Evolutionary conservation across 2,888 invertebrate genomes (phyloP).

Genomic region (Sinohyriopsis cumingii): DNA sequence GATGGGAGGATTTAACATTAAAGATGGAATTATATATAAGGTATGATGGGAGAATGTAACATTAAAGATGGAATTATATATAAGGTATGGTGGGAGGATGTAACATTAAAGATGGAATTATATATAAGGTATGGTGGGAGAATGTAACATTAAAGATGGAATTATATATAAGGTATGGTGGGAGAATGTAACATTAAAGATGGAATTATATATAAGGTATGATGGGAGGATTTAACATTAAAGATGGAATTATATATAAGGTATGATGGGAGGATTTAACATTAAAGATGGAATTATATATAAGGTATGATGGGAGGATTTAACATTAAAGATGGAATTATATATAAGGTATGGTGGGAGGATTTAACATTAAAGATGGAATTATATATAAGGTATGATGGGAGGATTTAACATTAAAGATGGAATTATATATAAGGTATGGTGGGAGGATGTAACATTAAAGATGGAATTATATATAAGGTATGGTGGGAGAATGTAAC

Average conservation of each 20-base stretch:
- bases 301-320: neutral
- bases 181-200: neutral
- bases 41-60: neutral
- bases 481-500: neutral
- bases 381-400: neutral
- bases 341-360: neutral
- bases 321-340: no score
- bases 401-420: neutral
- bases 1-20: neutral
- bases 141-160: no score
- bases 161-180: neutral
- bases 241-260: neutral
- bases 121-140: neutral
- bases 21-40: neutral
- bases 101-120: no score
- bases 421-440: constrained; percentile 1
- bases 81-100: neutral
- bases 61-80: neutral
- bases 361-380: no score
- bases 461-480: neutral
- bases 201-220: constrained; percentile 1
- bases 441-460: neutral
- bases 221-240: neutral
- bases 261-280: neutral
- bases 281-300: neutral